phyloP scores from a whole-genome alignment of 1,140 invertebrate genomes.

The Drosophila ficusphila region DNA sequence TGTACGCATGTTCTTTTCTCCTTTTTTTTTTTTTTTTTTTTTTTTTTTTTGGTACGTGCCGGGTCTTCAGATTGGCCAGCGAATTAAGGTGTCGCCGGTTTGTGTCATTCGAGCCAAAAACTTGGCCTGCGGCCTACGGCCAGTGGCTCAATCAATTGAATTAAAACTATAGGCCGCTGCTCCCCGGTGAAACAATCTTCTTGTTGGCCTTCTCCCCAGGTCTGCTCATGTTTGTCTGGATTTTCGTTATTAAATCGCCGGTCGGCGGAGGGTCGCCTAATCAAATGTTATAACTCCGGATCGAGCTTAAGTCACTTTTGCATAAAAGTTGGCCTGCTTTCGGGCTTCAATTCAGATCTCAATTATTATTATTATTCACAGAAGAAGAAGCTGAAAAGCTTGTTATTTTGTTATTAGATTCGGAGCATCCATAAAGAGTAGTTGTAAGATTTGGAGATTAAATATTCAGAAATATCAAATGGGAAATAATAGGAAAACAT shows the following conservation, averaged over 20 bases:
- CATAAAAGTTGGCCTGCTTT: background rate
- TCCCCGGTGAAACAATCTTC: slow-evolving; percentile 15
- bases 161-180: slow-evolving; percentile 43
- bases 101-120: slow-evolving; percentile 44
- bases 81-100: slow-evolving; percentile 59
- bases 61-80: slow-evolving; percentile 32
- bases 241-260: slow-evolving; percentile 26
- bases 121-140: slow-evolving; percentile 2
- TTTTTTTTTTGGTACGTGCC: slow-evolving; percentile 67
- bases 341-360: background rate
- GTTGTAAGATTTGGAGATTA: too few relatives aligned
- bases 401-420: too few relatives aligned
- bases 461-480: too few relatives aligned
- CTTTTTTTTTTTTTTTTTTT: too few relatives aligned
- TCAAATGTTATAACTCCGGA: slow-evolving; percentile 17
- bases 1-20: slow-evolving; percentile 61
- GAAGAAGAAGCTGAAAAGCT: too few relatives aligned
- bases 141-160: slow-evolving; percentile 47
- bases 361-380: background rate
- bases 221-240: background rate
- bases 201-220: background rate
- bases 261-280: slow-evolving; percentile 10
- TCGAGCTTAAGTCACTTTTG: background rate
- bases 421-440: too few relatives aligned
- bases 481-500: too few relatives aligned